phyloP scores from a whole-genome alignment of 2,797 vertebrate genomes.

The Cryptoblepharus egeriae region DNA sequence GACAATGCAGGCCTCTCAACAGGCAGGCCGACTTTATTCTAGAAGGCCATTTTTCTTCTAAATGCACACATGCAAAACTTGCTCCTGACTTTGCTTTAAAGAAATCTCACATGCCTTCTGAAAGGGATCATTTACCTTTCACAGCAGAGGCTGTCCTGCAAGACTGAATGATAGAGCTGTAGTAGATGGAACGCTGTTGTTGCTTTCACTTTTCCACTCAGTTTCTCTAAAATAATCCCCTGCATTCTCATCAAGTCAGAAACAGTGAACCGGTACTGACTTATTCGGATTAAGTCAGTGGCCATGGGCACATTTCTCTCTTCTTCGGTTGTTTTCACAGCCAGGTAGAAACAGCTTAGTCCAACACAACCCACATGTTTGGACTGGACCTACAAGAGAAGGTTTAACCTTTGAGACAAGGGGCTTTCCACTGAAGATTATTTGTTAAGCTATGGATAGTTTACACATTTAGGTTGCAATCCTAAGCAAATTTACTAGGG shows the following conservation, averaged over 20 bases:
- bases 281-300: constrained; percentile 93
- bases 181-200: constrained; percentile 92
- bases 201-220: constrained; percentile 91
- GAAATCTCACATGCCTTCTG: background rate
- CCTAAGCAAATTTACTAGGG: too few species aligned
- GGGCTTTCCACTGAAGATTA: background rate
- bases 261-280: constrained; percentile 93
- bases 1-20: too few species aligned
- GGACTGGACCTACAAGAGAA: constrained; percentile 86
- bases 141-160: constrained; percentile 82
- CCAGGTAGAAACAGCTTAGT: constrained; percentile 94
- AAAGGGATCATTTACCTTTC: constrained; percentile 83
- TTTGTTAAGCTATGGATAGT: background rate
- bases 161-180: constrained; percentile 84
- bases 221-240: constrained; percentile 94
- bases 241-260: constrained; percentile 98
- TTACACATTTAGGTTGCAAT: background rate
- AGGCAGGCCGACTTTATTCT: background rate
- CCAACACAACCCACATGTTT: constrained; percentile 96
- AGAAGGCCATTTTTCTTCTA: background rate
- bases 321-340: constrained; percentile 89
- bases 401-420: background rate
- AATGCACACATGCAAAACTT: background rate
- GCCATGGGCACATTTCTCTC: constrained; percentile 92
- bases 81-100: background rate